Evolutionary conservation across 2,113 vertebrate genomes (phyloP).

Genomic region (Lanius collurio): DNA sequence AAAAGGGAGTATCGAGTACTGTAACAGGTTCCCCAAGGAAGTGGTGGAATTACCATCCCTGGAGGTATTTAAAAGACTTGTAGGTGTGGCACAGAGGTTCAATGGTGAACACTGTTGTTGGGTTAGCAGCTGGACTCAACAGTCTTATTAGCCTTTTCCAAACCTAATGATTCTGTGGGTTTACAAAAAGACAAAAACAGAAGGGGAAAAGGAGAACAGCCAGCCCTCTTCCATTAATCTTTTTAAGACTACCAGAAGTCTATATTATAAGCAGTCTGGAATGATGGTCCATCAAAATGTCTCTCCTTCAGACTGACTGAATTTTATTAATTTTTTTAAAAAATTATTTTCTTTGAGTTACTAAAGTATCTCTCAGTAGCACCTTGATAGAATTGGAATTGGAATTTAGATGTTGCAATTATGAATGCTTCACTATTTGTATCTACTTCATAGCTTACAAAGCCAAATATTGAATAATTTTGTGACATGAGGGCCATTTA

Average conservation of each 20-base stretch:
- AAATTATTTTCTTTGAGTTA: neutral
- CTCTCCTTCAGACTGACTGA: neutral
- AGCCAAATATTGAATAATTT: neutral
- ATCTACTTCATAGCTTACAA: neutral
- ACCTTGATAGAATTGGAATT: neutral
- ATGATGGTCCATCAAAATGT: neutral
- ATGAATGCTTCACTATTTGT: neutral
- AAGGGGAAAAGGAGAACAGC: neutral
- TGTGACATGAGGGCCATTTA: neutral
- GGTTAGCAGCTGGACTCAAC: neutral
- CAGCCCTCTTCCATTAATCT: neutral
- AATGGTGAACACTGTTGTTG: neutral
- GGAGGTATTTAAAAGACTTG: neutral
- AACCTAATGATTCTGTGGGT: neutral
- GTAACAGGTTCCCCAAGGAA: neutral
- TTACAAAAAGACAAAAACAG: accelerated
- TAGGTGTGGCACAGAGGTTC: neutral
- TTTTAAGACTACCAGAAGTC: neutral
- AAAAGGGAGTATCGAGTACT: neutral
- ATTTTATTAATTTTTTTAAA: neutral
- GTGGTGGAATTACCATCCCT: neutral
- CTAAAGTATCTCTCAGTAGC: neutral
- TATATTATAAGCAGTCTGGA: neutral
- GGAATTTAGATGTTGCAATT: neutral
- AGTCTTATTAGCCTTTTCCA: neutral